Conservation (phyloP, 2,797 vertebrate species). For the Scomberomorus guttatus region DNA sequence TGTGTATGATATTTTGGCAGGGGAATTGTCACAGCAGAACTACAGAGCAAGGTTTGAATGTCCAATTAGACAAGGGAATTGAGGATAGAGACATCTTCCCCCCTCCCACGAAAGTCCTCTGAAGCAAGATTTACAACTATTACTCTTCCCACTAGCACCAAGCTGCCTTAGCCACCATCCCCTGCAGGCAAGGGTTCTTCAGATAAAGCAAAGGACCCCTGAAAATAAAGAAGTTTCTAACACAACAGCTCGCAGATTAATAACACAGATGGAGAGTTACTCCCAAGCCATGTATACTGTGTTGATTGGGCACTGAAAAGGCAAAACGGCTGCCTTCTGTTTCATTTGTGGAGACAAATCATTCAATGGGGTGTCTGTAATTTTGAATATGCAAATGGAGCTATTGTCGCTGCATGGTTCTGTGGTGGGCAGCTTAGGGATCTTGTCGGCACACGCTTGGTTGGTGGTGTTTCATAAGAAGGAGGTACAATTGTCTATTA, state of each 20-base stretch:
- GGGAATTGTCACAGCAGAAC: constrained; percentile 47
- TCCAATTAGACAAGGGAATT: constrained; percentile 66
- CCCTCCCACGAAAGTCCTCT: constrained; percentile 48
- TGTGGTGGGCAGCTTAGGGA: constrained; percentile 44
- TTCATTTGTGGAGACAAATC: constrained; percentile 47
- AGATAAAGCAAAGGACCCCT: constrained; percentile 27
- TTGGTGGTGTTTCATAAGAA: constrained; percentile 34
- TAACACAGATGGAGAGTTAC: constrained; percentile 44
- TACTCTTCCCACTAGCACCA: constrained; percentile 41
- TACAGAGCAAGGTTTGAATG: constrained; percentile 59
- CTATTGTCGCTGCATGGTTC: constrained; percentile 17
- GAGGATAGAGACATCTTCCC: constrained; percentile 47
- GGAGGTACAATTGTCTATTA: constrained; percentile 18
- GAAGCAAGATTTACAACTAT: constrained; percentile 66
- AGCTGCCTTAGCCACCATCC: constrained; percentile 24
- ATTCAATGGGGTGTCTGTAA: constrained; percentile 31
- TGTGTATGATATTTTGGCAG: constrained; percentile 20
- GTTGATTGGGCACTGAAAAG: constrained; percentile 29
- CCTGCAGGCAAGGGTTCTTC: constrained; percentile 33
- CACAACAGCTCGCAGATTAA: constrained; percentile 34
- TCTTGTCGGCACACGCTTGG: constrained; percentile 24
- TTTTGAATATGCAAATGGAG: constrained; percentile 41
- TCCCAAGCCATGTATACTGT: constrained; percentile 22
- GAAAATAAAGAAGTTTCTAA: constrained; percentile 31
- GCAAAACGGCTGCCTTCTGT: constrained; percentile 40